Evolutionary conservation across 2,888 invertebrate genomes (phyloP), one percentile per base, ranked within the genome.

Genomic region (Teleogryllus oceanicus): DNA sequence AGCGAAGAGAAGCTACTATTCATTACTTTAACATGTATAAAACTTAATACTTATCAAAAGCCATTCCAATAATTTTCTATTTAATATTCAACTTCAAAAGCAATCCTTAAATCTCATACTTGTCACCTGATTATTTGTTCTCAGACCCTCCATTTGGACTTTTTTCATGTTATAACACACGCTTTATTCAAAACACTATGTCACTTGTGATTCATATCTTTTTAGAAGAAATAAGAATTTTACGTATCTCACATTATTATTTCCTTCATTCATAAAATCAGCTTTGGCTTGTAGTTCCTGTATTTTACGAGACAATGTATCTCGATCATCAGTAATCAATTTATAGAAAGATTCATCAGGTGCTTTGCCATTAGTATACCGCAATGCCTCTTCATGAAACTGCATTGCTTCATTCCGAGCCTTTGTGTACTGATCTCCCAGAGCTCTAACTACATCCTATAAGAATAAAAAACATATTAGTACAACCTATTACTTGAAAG

Each of bases 221-320:
- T 18, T 13, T 78, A 74, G 21, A 78, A 62, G 12, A 49, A 8
- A 20, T 21, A 16, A 50, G 51, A 50, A 49, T 24, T 12, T 74
- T 24, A 49, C 13, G 20, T 5, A 16, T 13, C 89, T 89, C 62
- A 90, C 89, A 83, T 91, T 90, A 77, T 90, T 88, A 0, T 89
- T 89, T 49, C 88, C 86, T 80, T 89, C 88, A 49, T 89, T 89
- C 86, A 92, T 88, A 84, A 92, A 93, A 75, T 91, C 91, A 20
- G 93, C 89, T 84, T 91, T 90, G 0, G 92, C 91, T 83, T 90
- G 89, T 18, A 91, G 85, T 75, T 91, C 90, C 51, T 89, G 88
- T 80, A 91, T 88, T 77, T 90, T 88, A 1, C 89, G 89, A 50
- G 90, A 89, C 11, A 95, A 85, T 1, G 88, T 87, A 0, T 87